phyloP scores from a whole-genome alignment of 2,888 invertebrate species.

The Conus canariensis region DNA sequence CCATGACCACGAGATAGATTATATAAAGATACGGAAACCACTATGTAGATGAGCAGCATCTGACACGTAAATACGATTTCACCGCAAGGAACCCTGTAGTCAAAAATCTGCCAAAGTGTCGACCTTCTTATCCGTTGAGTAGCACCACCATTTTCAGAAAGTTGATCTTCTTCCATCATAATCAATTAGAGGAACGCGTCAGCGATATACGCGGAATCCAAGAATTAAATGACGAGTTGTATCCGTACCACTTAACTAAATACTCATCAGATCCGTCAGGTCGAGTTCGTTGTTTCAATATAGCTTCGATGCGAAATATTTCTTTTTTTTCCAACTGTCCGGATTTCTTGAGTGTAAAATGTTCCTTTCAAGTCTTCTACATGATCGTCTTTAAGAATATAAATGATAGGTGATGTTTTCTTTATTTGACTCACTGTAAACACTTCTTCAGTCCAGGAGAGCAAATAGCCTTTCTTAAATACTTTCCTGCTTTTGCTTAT shows the following conservation, averaged over 20 bases:
- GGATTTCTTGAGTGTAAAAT: slow-evolving; percentile 46
- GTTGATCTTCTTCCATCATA: background rate
- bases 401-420: slow-evolving; percentile 32
- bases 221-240: slow-evolving; percentile 43
- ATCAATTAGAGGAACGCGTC: background rate
- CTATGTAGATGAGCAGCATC: slow-evolving; percentile 7
- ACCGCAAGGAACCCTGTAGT: background rate
- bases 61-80: slow-evolving; percentile 9
- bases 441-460: slow-evolving; percentile 51
- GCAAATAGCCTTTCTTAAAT: slow-evolving; percentile 53
- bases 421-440: slow-evolving; percentile 46
- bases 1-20: slow-evolving; percentile 29
- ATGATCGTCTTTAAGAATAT: slow-evolving; percentile 43
- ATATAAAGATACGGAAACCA: background rate
- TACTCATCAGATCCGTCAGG: too few species aligned
- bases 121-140: too few species aligned
- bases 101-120: background rate
- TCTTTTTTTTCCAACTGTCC: slow-evolving; percentile 24
- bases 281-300: slow-evolving; percentile 19
- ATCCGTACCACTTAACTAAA: too few species aligned
- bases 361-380: slow-evolving; percentile 46
- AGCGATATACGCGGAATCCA: slow-evolving; percentile 34
- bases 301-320: slow-evolving; percentile 46
- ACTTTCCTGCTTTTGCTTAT: slow-evolving; percentile 39
- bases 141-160: background rate